Evolutionary conservation across 2,113 vertebrate species (phyloP).

Genomic region (Protobothrops mucrosquamatus): DNA sequence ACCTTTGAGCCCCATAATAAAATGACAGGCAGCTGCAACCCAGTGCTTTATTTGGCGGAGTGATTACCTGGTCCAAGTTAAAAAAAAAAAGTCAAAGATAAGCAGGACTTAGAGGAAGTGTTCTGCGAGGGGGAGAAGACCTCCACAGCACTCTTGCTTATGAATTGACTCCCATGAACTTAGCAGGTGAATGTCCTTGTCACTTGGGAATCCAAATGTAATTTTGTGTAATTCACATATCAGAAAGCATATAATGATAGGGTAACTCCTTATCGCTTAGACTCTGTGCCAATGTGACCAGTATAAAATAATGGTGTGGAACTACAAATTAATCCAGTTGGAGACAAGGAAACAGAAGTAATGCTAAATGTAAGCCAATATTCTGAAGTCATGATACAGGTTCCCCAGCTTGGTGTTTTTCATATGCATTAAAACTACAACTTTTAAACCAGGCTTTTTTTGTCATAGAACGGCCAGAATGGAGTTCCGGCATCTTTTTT

Average conservation of each 20-base stretch:
- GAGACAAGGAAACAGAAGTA: not conserved
- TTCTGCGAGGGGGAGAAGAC: not conserved
- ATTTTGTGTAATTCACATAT: not conserved
- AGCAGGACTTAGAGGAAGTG: not conserved
- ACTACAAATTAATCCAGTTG: not conserved
- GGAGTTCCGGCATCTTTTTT: no score
- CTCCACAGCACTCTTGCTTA: not conserved
- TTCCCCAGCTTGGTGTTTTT: not conserved
- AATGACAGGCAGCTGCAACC: not conserved
- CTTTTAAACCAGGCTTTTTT: not conserved
- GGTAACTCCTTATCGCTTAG: not conserved
- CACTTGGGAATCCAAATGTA: not conserved
- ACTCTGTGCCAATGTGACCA: not conserved
- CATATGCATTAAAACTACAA: not conserved
- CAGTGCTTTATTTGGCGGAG: not conserved
- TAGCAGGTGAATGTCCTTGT: not conserved
- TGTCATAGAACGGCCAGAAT: no score
- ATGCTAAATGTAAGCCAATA: not conserved
- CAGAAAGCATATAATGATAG: not conserved
- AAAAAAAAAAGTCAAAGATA: not conserved
- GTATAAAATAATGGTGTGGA: not conserved
- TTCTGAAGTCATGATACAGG: not conserved
- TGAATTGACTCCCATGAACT: not conserved
- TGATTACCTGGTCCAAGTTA: not conserved
- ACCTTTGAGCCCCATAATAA: not conserved